phyloP scores from a whole-genome alignment of 2,888 invertebrate species.

The Metalampra italica region DNA sequence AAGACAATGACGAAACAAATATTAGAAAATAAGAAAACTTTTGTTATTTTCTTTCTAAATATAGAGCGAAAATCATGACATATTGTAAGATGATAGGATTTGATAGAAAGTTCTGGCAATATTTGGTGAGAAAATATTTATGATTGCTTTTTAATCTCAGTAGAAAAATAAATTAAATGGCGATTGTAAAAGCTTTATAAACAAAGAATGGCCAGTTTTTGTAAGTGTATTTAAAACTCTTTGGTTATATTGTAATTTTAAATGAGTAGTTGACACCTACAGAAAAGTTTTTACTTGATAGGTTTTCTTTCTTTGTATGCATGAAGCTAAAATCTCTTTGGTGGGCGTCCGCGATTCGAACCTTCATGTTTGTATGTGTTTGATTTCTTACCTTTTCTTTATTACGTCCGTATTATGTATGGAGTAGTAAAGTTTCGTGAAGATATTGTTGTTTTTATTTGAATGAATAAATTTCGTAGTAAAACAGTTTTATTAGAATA shows the following conservation, averaged over 20 bases:
- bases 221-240: background rate
- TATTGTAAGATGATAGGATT: background rate
- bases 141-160: background rate
- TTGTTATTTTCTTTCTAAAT: background rate
- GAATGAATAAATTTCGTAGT: constrained; percentile 2
- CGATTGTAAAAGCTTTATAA: background rate
- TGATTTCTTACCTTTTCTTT: constrained; percentile 13
- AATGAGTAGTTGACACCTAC: background rate
- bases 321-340: too few species aligned
- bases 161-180: background rate
- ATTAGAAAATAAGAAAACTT: too few species aligned
- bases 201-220: background rate
- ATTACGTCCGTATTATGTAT: constrained; percentile 26
- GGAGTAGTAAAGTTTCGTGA: background rate
- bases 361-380: too few species aligned
- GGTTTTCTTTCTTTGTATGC: background rate
- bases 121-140: background rate
- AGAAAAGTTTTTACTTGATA: background rate
- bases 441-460: constrained; percentile 4
- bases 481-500: constrained; percentile 1
- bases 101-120: background rate
- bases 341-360: too few species aligned
- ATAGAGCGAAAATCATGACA: background rate
- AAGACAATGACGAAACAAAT: too few species aligned
- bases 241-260: background rate